Evolutionary conservation across 2,113 vertebrate species (phyloP).

Genomic region (Myotis yumanensis): DNA sequence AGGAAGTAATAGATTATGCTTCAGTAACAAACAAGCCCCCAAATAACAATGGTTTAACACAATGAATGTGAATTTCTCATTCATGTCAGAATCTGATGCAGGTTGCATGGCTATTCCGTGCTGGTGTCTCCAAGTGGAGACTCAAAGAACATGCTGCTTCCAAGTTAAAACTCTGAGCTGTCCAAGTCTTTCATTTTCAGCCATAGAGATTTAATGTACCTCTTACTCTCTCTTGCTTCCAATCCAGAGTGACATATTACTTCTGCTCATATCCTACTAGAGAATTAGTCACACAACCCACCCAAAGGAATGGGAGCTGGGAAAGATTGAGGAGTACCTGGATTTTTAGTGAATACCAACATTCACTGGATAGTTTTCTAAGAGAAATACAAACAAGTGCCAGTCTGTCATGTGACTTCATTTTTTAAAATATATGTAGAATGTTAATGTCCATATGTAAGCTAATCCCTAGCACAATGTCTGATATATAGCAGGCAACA

Average conservation of each 20-base stretch:
- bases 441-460: not conserved
- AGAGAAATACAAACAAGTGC: not conserved
- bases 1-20: not conserved
- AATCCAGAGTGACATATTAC: not conserved
- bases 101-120: not conserved
- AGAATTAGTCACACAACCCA: slow-evolving; percentile 5
- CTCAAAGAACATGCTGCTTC: not conserved
- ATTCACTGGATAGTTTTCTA: not conserved
- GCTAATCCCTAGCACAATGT: not conserved
- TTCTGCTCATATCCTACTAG: not conserved
- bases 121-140: not conserved
- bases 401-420: not conserved
- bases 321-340: not conserved
- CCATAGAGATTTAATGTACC: not conserved
- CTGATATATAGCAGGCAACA: not conserved
- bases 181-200: not conserved
- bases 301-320: not conserved
- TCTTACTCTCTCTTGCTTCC: not conserved
- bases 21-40: not conserved
- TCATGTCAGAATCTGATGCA: not conserved
- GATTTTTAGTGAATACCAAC: not conserved
- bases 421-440: slow-evolving; percentile 35
- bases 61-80: not conserved
- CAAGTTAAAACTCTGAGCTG: not conserved
- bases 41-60: not conserved